These are phyloP conservation scores for Geothlypis trichas DNA, from an alignment of 2,113 vertebrate genomes.

Conservation along the genomic window DNA sequence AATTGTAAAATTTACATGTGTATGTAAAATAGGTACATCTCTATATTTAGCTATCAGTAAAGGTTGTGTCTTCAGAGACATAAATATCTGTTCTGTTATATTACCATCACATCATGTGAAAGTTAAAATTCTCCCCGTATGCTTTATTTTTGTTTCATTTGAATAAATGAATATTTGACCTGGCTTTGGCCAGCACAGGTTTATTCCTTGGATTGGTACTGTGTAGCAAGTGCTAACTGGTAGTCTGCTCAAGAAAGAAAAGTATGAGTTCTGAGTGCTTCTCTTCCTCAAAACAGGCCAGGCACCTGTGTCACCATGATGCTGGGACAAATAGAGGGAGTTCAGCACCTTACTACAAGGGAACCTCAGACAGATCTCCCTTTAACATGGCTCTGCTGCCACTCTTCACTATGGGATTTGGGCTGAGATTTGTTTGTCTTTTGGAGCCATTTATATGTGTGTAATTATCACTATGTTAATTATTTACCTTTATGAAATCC, in stretches of 20 bases:
- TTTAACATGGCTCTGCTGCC: background rate
- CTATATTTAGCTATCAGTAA: background rate
- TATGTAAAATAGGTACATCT: background rate
- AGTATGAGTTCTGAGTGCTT: background rate
- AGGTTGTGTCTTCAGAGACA: background rate
- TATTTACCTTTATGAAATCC: background rate
- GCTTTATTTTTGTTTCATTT: background rate
- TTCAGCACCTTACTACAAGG: background rate
- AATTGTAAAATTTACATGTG: background rate
- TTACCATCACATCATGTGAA: background rate
- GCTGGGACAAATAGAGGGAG: background rate
- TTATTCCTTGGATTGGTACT: background rate
- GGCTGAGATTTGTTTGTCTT: background rate
- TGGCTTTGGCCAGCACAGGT: background rate
- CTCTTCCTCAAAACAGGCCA: background rate
- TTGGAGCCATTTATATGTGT: background rate
- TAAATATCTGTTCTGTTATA: background rate
- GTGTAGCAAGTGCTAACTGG: background rate
- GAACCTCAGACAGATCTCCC: background rate
- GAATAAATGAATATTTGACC: background rate
- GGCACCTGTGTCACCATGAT: background rate
- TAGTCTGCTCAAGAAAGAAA: background rate
- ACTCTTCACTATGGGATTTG: background rate
- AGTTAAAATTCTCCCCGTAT: background rate
- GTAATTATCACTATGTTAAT: background rate